Evolutionary conservation across 2,888 invertebrate genomes (phyloP), one percentile per base, ranked within the genome.

Genomic region (Hypolimnas misippus): DNA sequence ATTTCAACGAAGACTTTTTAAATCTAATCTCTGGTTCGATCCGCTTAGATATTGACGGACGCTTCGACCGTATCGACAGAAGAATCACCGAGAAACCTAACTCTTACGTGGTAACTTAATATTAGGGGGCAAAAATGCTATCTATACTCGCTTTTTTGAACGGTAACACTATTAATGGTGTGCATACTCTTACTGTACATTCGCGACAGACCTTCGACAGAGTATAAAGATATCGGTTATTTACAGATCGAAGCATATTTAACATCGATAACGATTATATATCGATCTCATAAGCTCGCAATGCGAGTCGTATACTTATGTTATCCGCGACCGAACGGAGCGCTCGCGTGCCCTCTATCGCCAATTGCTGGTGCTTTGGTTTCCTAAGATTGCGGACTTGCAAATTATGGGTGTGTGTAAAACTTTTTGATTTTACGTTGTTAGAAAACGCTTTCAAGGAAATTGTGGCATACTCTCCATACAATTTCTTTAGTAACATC

Each of bases 81-180:
- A 77, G 76, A 80, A 81, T 83, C 84, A 80, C 81, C 83, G 83
- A 84, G 83, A 85, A 83, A 86, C 83, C 87, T 90, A 90, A 87
- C 84, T 86, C 90, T 90, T 90, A 91, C 80, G 78, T 90, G 91
- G 91, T 92, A 92, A 92, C 91, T 91, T 91, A 90, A 89, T 81
- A 89, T 90, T 89, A 90, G 84, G 84, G 89, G 87, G 86, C 88
- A 87, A 89, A 87, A 87, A 84, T 82, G 86, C 84, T 84, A 83
- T 82, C 81, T 79, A 82, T 78, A 82, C 79, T 87, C 84, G 85
- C 81, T 83, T 83, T 59, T 79, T 75, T 82, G 78, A 83, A 85
- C 86, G 90, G 90, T 90, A 90, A 90, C 89, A 83, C 86, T 86
- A 83, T 79, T 81, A 77, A 74, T 78, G 82, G 81, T 80, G 83